Evolutionary conservation across 1,140 invertebrate genomes (phyloP).

Genomic region (Tribolium madens): DNA sequence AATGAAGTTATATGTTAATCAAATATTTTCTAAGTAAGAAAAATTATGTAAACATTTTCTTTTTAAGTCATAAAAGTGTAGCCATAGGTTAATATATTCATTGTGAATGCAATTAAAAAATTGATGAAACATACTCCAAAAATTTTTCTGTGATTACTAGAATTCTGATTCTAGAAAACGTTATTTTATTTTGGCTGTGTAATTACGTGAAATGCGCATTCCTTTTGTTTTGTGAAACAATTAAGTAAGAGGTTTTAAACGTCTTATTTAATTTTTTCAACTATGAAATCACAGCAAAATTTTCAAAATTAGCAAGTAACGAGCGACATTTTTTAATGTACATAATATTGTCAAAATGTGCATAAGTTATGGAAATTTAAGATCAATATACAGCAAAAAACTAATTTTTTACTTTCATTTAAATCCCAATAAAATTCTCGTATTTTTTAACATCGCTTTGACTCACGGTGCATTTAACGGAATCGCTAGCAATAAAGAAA

Average conservation of each 20-base stretch:
- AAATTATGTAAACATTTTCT: conserved; percentile 25
- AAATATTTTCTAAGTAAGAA: conserved; percentile 24
- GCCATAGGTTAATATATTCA: conserved; percentile 17
- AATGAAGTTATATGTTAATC: conserved; percentile 5
- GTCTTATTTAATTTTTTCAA: no score
- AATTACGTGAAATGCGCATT: conserved; percentile 41
- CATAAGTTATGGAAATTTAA: conserved; percentile 22
- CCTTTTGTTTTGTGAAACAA: conserved; percentile 15
- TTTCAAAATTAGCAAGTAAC: conserved; percentile 3
- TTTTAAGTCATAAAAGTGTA: conserved; percentile 24
- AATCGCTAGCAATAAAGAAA: conserved; percentile 52
- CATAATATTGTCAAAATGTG: conserved; percentile 13
- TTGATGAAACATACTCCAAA: conserved; percentile 41
- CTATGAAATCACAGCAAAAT: conserved; percentile 21
- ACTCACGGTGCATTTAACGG: conserved; percentile 52
- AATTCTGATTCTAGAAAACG: conserved; percentile 24
- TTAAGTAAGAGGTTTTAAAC: not conserved
- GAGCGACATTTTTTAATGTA: conserved; percentile 7
- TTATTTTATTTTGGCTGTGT: conserved; percentile 42
- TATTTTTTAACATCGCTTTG: conserved; percentile 55
- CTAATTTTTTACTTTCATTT: not conserved
- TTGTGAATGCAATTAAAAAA: conserved; percentile 28
- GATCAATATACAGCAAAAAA: conserved; percentile 28
- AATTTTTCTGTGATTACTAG: conserved; percentile 43
- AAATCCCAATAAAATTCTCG: conserved; percentile 50